Conservation (phyloP, 1,140 invertebrate genomes). For the Cotesia typhae region DNA sequence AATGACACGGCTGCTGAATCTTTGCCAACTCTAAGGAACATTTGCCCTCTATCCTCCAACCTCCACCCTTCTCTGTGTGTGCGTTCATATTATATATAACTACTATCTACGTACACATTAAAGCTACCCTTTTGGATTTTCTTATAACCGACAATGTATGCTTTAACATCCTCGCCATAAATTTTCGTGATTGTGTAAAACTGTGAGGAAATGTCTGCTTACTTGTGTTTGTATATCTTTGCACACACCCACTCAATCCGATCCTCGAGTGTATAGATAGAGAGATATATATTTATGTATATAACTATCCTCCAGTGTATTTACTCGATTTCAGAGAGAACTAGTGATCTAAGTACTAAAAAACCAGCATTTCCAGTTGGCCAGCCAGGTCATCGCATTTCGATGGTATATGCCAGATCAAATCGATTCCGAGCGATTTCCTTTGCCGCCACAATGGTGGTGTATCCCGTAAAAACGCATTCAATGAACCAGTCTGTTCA, state of each 20-base stretch:
- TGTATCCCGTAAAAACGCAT: slow-evolving; percentile 17
- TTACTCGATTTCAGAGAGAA: too few relatives aligned
- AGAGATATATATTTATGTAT: neutral
- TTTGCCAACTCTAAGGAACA: slow-evolving; percentile 28
- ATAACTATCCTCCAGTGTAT: neutral
- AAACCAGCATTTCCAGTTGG: slow-evolving; percentile 29
- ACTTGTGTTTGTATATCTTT: too few relatives aligned
- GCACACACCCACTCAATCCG: too few relatives aligned
- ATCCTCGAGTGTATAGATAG: too few relatives aligned
- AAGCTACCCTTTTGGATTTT: slow-evolving; percentile 11
- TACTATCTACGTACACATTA: neutral
- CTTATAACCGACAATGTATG: slow-evolving; percentile 16
- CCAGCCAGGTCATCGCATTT: slow-evolving; percentile 23
- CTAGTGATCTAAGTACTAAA: slow-evolving; percentile 5
- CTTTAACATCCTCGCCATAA: slow-evolving; percentile 11
- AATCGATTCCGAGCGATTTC: slow-evolving; percentile 38
- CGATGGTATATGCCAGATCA: slow-evolving; percentile 28
- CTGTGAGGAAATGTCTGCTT: too few relatives aligned
- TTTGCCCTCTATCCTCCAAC: neutral
- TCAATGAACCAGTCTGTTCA: slow-evolving; percentile 12
- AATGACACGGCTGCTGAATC: slow-evolving; percentile 34
- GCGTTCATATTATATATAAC: neutral
- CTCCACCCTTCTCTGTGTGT: too few relatives aligned
- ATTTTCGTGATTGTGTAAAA: slow-evolving; percentile 4
- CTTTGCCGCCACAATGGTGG: slow-evolving; percentile 11